Conservation (phyloP, 2,888 invertebrate genomes). For the Mylabris sibirica region DNA sequence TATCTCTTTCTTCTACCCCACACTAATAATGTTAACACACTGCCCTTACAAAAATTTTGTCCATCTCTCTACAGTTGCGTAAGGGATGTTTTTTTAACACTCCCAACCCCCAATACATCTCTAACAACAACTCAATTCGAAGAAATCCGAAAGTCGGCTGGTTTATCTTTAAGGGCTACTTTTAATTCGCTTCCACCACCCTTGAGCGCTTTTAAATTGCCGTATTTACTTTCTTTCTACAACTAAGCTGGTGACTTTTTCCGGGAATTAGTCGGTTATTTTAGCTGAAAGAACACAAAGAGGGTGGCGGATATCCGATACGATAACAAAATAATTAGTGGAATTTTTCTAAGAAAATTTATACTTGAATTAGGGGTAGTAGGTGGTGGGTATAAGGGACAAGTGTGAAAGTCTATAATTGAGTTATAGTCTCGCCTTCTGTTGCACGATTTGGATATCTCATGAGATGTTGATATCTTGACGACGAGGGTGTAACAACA, state of each 20-base stretch:
- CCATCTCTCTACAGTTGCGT: no score
- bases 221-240: slow-evolving; percentile 54
- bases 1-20: slow-evolving; percentile 43
- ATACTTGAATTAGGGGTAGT: background rate
- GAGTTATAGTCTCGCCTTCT: slow-evolving; percentile 59
- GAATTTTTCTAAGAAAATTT: background rate
- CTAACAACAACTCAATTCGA: no score
- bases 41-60: no score
- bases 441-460: slow-evolving; percentile 50
- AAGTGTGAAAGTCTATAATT: slow-evolving; percentile 57
- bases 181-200: slow-evolving; percentile 55
- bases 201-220: slow-evolving; percentile 53
- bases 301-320: background rate
- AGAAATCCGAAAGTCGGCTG: no score
- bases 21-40: slow-evolving; percentile 57
- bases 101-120: slow-evolving; percentile 18
- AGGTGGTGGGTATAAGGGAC: slow-evolving; percentile 14
- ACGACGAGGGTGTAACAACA: slow-evolving; percentile 2
- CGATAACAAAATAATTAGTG: background rate
- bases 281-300: slow-evolving; percentile 27
- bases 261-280: slow-evolving; percentile 50
- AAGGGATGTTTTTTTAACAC: slow-evolving; percentile 59
- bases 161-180: slow-evolving; percentile 61
- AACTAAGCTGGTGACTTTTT: slow-evolving; percentile 45
- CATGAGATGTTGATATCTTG: slow-evolving; percentile 46